Evolutionary conservation across 2,113 vertebrate species (phyloP), one percentile per base, ranked within the genome.

Genomic region (Probosciger aterrimus): DNA sequence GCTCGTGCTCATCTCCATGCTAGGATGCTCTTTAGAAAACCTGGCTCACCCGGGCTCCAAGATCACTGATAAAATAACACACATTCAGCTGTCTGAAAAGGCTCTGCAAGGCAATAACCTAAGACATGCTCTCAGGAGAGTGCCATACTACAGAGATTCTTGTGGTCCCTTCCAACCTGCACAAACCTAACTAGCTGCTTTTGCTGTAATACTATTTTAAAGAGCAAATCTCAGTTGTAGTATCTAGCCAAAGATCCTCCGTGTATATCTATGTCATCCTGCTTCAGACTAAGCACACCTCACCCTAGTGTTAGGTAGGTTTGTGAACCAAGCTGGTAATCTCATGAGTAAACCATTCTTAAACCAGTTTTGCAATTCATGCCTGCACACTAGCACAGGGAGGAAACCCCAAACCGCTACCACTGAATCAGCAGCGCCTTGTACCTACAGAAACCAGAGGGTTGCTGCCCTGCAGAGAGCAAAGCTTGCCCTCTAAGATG

Each of bases 361-460:
- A 71, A 87, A 88, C 79, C 79, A 88, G 79, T 95, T 90, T 67
- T 85, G 52, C 65, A 91, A 55, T 80, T 73, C 43, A 27, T 1
- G 1, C 30, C 67, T 52, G 53, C 65, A 85, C 2, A 4, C 7
- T 31, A 41, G 50, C 31, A 23, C 47, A 52, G 23, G 46, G 39
- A 79, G 77, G 60, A 59, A 79, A 95, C 35, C 31, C 53, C 73
- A 79, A 69, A 60, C 62, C 2, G 1, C 30, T 57, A 14, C 27
- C 70, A 37, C 74, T 0, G 0, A 18, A 55, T 11, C 11, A 28
- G 59, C 4, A 3, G 46, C 1, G 1, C 33, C 11, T 1, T 1
- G 41, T 10, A 62, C 59, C 35, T 18, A 23, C 33, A 17, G 64
- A 44, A 80, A 35, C 18, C 18, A 50, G 37, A 70, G 50, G n/a